Base-by-base conservation (phyloP, 2,797 vertebrate genomes). In the Bothrops alternatus region DNA sequence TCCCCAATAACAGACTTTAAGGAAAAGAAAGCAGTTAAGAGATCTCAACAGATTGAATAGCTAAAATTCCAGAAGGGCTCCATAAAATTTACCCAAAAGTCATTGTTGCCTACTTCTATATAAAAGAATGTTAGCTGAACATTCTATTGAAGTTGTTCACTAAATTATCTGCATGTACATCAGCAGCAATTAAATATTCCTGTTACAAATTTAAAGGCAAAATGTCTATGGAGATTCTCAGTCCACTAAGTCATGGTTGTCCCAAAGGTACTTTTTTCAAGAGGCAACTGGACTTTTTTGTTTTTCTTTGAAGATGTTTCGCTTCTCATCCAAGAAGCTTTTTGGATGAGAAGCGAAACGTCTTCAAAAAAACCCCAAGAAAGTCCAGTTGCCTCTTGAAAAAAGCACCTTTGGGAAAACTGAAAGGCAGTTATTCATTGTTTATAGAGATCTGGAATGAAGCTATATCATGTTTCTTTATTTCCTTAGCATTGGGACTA, bases 401-500 rank as follows among this genome's bases (percentile, higher is more conserved):
- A 53, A 53, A 53, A 53, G 50, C 50, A 53, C 50, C 50, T 11
- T 53, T 53, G 50, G 50, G 8, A 10, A 53, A 53, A 92, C 11
- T 61, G 69, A 37, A 85, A 57, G 25, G 26, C 58, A 89, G 6
- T 25, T 61, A 55, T 20, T 50, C 14, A 32, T 55, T 87, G 14
- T 86, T 86, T 86, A 86, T 11, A 56, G 23, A n/a, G 25, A 18
- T 63, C 32, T 65, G 37, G 26, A 82, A 47, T 25, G 26, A 47
- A 60, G 20, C 8, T 82, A 2, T 11, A 65, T 90, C 1, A 25
- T 92, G 4, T 78, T 20, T 86, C 91, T 86, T 60, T 88, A 3
- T 60, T 87, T 73, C 0, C 50, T 90, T 95, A 99, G 99, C 97
- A 3, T 98, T 98, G 12, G 98, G 98, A 8, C 96, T 98, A 90